Conservation (phyloP, 2,113 vertebrate species). For the Podilymbus podiceps region DNA sequence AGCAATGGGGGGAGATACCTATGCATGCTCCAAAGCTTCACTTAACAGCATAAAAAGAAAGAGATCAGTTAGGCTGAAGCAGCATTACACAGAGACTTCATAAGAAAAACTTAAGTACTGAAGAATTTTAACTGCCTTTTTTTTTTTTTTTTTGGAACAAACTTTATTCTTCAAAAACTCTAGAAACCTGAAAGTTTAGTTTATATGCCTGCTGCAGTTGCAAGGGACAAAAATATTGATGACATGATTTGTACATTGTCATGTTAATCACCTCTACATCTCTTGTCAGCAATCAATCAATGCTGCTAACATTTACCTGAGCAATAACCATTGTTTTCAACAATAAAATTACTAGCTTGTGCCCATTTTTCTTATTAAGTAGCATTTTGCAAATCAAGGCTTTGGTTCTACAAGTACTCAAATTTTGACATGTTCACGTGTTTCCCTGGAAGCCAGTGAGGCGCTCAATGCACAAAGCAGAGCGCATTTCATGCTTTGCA, state of each 20-base stretch:
- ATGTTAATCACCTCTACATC: neutral
- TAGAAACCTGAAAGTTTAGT: neutral
- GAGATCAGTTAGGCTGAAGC: neutral
- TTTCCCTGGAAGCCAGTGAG: neutral
- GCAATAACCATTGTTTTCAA: constrained; percentile 45
- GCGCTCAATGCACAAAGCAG: neutral
- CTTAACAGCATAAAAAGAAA: neutral
- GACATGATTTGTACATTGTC: neutral
- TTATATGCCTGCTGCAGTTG: neutral
- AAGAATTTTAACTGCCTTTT: neutral
- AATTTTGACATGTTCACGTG: neutral
- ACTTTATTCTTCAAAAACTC: neutral
- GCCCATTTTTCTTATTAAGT: neutral
- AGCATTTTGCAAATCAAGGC: constrained; percentile 7
- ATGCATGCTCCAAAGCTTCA: neutral
- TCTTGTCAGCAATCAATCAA: neutral
- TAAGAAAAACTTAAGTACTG: neutral
- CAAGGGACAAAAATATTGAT: neutral
- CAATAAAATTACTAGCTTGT: constrained; percentile 17
- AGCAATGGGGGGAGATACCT: neutral
- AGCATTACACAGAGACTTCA: neutral
- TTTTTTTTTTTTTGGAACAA: neutral
- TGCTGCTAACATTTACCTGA: neutral
- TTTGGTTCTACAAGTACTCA: neutral
- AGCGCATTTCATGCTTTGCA: neutral